phyloP scores from a whole-genome alignment of 2,888 invertebrate species.

The Neuroscelio doddi region DNA sequence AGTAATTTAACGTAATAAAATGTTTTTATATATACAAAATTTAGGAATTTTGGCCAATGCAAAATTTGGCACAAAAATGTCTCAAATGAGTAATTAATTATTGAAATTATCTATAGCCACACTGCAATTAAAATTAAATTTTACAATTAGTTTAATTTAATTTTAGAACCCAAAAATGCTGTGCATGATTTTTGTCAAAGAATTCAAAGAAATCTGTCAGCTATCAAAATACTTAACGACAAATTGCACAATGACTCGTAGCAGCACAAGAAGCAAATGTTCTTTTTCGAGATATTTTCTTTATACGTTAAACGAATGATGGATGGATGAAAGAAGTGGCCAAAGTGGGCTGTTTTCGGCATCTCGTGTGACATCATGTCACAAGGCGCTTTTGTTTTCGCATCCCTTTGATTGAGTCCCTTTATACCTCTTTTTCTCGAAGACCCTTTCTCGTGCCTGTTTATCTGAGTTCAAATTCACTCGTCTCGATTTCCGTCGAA shows the following conservation, averaged over 20 bases:
- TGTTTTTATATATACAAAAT: no score
- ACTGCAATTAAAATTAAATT: no score
- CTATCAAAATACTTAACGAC: slow-evolving; percentile 30
- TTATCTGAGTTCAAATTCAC: slow-evolving; percentile 16
- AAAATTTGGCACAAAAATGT: no score
- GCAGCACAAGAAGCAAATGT: slow-evolving; percentile 56
- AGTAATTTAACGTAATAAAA: no score
- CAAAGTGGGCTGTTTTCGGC: slow-evolving; percentile 71
- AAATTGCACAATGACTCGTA: slow-evolving; percentile 52
- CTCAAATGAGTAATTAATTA: no score
- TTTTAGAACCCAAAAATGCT: no score
- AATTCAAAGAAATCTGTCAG: slow-evolving; percentile 6
- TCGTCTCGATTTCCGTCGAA: slow-evolving; percentile 10
- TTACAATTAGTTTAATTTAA: no score
- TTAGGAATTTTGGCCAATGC: no score
- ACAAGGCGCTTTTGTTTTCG: slow-evolving; percentile 67
- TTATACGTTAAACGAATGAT: slow-evolving; percentile 58
- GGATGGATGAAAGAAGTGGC: slow-evolving; percentile 72
- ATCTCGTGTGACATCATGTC: slow-evolving; percentile 70
- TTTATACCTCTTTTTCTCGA: slow-evolving; percentile 48
- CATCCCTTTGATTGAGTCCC: slow-evolving; percentile 66
- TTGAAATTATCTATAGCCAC: no score
- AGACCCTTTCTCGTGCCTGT: slow-evolving; percentile 14
- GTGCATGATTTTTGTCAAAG: no score
- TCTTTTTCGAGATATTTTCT: slow-evolving; percentile 53